A percentile compares a stretch with the other conserved stretches of the same genome.
phyloP scores from a whole-genome alignment of 2,888 invertebrate genomes.

The Protonemura montana region DNA sequence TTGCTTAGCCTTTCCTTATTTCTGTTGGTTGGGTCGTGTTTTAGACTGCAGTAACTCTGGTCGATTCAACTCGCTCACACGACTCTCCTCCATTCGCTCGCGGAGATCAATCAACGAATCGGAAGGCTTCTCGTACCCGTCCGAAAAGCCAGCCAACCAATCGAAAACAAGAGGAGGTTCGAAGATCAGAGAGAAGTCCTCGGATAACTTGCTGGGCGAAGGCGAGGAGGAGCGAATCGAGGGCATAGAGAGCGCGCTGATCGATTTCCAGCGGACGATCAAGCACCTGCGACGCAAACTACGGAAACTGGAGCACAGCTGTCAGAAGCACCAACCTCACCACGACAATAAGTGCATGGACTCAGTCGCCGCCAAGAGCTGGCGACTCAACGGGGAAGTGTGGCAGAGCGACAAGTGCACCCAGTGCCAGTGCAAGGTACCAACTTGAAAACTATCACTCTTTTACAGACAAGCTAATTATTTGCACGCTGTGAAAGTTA shows the following conservation, averaged over 20 bases:
- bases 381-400: constrained; percentile 60
- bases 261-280: constrained; percentile 63
- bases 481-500: too few relatives aligned
- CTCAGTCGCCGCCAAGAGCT: constrained; percentile 57
- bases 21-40: constrained; percentile 40
- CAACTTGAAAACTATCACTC: too few relatives aligned
- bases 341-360: constrained; percentile 58
- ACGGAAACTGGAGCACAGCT: constrained; percentile 58
- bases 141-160: constrained; percentile 49
- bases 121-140: constrained; percentile 50
- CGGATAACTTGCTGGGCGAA: constrained; percentile 52
- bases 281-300: constrained; percentile 63
- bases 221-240: constrained; percentile 61
- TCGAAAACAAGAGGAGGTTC: constrained; percentile 43
- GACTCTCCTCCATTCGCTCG: constrained; percentile 54
- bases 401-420: constrained; percentile 63
- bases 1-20: too few relatives aligned
- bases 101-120: constrained; percentile 53
- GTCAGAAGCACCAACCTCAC: constrained; percentile 52
- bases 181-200: constrained; percentile 31
- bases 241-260: constrained; percentile 64
- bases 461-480: too few relatives aligned
- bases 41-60: constrained; percentile 58
- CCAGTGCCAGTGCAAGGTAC: constrained; percentile 62
- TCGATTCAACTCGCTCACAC: constrained; percentile 56